phyloP scores from a whole-genome alignment of 1,140 invertebrate genomes.

The Drosophila pruinosa region DNA sequence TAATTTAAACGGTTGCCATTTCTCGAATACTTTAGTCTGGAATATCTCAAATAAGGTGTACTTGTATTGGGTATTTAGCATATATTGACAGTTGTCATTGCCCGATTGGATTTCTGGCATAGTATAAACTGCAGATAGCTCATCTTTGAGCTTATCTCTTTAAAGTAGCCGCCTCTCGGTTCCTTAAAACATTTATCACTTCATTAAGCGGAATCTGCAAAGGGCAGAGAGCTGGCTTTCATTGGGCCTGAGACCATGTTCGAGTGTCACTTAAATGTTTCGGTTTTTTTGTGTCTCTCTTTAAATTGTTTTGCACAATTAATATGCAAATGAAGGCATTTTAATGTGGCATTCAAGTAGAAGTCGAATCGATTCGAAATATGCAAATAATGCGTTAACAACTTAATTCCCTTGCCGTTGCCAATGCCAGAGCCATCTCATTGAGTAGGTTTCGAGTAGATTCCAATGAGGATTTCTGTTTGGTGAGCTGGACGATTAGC shows the following conservation, averaged over 20 bases:
- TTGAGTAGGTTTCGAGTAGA: background rate
- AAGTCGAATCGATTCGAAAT: conserved; percentile 56
- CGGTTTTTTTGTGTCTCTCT: background rate
- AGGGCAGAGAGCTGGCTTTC: background rate
- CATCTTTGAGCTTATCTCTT: conserved; percentile 23
- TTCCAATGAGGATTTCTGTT: conserved; percentile 22
- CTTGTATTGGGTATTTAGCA: conserved; percentile 10
- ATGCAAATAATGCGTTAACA: conserved; percentile 82
- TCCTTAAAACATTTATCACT: conserved; percentile 67
- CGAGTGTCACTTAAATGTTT: conserved; percentile 51
- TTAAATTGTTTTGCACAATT: conserved; percentile 75
- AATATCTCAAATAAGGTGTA: background rate
- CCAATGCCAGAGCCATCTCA: background rate
- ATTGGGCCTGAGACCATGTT: conserved; percentile 22
- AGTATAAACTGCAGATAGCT: conserved; percentile 36
- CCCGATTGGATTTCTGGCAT: conserved; percentile 15
- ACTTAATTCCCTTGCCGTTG: conserved; percentile 68
- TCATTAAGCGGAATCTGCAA: conserved; percentile 50
- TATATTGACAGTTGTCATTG: conserved; percentile 46
- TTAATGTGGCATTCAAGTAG: conserved; percentile 57
- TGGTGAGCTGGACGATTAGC: conserved; percentile 59
- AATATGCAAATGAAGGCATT: conserved; percentile 79
- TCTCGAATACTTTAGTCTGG: background rate
- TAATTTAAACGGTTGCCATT: background rate
- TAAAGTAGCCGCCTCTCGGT: conserved; percentile 21